Conservation (phyloP, 2,113 vertebrate species). For the Motacilla alba region DNA sequence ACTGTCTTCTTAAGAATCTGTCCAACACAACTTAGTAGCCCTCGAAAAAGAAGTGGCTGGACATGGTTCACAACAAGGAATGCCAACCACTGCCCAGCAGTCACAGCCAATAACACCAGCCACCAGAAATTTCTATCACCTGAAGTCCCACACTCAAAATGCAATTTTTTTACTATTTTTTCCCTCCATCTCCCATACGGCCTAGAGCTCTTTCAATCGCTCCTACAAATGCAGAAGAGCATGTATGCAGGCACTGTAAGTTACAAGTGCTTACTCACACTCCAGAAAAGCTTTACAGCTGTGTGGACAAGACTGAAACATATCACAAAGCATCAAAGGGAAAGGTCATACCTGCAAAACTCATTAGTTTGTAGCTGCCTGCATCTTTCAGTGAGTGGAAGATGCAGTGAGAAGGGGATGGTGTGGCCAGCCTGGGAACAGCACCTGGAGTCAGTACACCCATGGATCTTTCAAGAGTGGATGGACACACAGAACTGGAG, state of each 20-base stretch:
- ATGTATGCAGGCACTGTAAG: background rate
- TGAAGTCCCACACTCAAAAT: background rate
- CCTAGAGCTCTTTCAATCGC: background rate
- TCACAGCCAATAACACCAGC: background rate
- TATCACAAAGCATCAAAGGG: background rate
- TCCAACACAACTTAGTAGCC: background rate
- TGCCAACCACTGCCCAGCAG: background rate
- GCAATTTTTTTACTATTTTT: background rate
- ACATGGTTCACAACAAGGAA: background rate
- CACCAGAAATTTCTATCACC: background rate
- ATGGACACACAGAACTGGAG: background rate
- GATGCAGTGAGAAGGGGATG: background rate
- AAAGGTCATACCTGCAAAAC: background rate
- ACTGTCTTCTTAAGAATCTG: conserved; percentile 2
- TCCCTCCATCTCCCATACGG: background rate
- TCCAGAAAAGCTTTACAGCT: background rate
- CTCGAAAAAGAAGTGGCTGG: background rate
- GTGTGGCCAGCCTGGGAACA: background rate
- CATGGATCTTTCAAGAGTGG: background rate
- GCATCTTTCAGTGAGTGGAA: background rate
- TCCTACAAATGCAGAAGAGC: background rate
- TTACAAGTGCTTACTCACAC: background rate
- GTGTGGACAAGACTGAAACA: background rate
- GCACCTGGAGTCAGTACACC: background rate
- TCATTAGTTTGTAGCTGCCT: background rate